Evolutionary conservation across 2,888 invertebrate genomes (phyloP).

Genomic region (Glyphotaelius pellucidus): DNA sequence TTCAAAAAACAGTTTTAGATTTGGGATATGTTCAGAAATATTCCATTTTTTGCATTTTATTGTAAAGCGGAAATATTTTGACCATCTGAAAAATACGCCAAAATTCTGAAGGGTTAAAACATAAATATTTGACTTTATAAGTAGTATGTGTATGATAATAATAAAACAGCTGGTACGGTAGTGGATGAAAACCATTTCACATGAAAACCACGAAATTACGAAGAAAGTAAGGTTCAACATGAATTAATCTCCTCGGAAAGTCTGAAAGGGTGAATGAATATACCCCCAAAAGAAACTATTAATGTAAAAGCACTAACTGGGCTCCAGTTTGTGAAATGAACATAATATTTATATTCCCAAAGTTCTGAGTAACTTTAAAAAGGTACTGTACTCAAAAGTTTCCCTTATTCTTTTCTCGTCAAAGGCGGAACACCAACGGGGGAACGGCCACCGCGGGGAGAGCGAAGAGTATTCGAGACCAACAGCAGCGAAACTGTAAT

Average conservation of each 20-base stretch:
- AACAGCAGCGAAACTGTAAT: conserved; percentile 52
- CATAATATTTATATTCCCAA: not conserved
- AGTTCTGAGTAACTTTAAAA: conserved; percentile 28
- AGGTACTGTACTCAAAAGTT: conserved; percentile 27
- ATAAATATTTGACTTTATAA: not conserved
- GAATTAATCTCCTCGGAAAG: not conserved
- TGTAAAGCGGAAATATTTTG: too few relatives aligned
- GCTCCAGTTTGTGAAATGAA: conserved; percentile 13
- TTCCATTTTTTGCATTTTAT: too few relatives aligned
- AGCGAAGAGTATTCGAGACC: not conserved
- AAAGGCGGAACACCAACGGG: conserved; percentile 33
- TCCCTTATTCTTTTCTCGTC: conserved; percentile 35
- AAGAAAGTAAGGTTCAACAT: conserved; percentile 2
- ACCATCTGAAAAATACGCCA: too few relatives aligned
- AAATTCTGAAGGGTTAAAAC: too few relatives aligned
- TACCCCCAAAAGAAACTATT: conserved; percentile 3
- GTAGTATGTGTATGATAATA: not conserved
- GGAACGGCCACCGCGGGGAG: not conserved
- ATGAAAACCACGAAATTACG: not conserved
- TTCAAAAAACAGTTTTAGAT: too few relatives aligned
- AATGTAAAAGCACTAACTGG: conserved; percentile 16
- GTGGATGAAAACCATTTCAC: not conserved
- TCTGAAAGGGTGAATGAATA: conserved; percentile 2
- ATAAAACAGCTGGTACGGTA: not conserved
- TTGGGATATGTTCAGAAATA: too few relatives aligned